phyloP scores from a whole-genome alignment of 2,113 vertebrate genomes.

The Gambusia affinis region DNA sequence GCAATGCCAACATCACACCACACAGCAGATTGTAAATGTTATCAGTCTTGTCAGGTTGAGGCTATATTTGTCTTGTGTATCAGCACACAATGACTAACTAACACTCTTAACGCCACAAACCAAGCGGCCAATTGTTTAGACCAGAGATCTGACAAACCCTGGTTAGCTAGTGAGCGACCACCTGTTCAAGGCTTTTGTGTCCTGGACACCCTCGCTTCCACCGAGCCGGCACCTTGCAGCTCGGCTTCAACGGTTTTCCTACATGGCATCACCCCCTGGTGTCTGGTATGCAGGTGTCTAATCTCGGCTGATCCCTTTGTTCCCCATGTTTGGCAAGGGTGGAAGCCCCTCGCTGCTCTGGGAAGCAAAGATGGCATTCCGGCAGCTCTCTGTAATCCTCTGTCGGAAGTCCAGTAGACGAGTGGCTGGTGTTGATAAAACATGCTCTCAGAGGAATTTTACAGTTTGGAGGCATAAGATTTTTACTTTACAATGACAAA shows the following conservation, averaged over 20 bases:
- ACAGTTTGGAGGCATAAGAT: constrained; percentile 62
- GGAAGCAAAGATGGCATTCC: constrained; percentile 76
- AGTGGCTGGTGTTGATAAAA: constrained; percentile 75
- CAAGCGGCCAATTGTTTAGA: constrained; percentile 35
- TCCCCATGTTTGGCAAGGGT: constrained; percentile 73
- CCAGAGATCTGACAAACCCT: constrained; percentile 48
- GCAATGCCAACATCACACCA: constrained; percentile 72
- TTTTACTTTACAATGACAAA: constrained; percentile 47
- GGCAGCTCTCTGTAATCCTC: constrained; percentile 74
- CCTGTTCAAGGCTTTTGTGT: constrained; percentile 37
- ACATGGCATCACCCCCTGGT: constrained; percentile 76
- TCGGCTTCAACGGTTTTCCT: constrained; percentile 38
- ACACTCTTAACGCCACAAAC: constrained; percentile 41
- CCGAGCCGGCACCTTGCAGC: constrained; percentile 29
- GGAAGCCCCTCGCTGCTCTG: constrained; percentile 65
- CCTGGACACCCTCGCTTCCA: background rate
- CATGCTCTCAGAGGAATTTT: constrained; percentile 70
- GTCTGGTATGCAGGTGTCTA: constrained; percentile 77
- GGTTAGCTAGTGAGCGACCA: constrained; percentile 39
- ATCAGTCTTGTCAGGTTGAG: constrained; percentile 71
- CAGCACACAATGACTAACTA: constrained; percentile 44
- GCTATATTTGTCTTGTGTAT: constrained; percentile 73
- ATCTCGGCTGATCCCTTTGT: constrained; percentile 76
- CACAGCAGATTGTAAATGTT: constrained; percentile 75
- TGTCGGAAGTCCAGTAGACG: constrained; percentile 75